phyloP scores from a whole-genome alignment of 2,888 invertebrate genomes.

The Quadriops clusia region DNA sequence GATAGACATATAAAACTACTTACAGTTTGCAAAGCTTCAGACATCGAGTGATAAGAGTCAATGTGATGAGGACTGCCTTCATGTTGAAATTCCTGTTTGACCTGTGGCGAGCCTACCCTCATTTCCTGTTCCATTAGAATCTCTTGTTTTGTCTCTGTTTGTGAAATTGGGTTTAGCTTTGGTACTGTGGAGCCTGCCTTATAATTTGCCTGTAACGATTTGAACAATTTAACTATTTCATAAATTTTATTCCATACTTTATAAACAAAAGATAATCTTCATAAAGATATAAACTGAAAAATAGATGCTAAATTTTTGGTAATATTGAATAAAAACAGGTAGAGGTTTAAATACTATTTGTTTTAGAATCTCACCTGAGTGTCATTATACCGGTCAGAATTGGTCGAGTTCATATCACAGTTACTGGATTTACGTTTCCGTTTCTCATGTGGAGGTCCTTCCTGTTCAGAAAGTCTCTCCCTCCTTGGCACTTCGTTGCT shows the following conservation, averaged over 20 bases:
- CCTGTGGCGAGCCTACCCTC: conserved; percentile 42
- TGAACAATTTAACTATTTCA: no score
- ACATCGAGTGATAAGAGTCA: conserved; percentile 37
- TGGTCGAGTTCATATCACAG: conserved; percentile 52
- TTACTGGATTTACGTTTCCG: conserved; percentile 54
- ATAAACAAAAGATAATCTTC: not conserved
- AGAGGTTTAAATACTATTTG: conserved; percentile 1
- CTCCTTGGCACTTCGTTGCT: conserved; percentile 20
- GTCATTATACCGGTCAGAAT: conserved; percentile 54
- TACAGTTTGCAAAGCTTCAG: conserved; percentile 37
- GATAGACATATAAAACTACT: no score
- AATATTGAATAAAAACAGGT: conserved; percentile 4
- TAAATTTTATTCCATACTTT: no score
- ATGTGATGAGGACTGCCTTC: conserved; percentile 29
- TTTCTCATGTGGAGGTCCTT: conserved; percentile 42
- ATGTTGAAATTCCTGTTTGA: conserved; percentile 52
- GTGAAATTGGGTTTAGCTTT: conserved; percentile 51
- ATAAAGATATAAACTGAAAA: conserved; percentile 10
- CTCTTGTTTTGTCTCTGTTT: conserved; percentile 40
- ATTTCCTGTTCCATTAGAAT: conserved; percentile 41
- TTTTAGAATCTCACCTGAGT: conserved; percentile 44
- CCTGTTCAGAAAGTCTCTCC: conserved; percentile 21
- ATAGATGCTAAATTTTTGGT: conserved; percentile 8
- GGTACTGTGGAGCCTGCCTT: conserved; percentile 51
- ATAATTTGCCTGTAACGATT: no score